phyloP scores from a whole-genome alignment of 2,888 invertebrate genomes.

The Drosophila kuntzei region DNA sequence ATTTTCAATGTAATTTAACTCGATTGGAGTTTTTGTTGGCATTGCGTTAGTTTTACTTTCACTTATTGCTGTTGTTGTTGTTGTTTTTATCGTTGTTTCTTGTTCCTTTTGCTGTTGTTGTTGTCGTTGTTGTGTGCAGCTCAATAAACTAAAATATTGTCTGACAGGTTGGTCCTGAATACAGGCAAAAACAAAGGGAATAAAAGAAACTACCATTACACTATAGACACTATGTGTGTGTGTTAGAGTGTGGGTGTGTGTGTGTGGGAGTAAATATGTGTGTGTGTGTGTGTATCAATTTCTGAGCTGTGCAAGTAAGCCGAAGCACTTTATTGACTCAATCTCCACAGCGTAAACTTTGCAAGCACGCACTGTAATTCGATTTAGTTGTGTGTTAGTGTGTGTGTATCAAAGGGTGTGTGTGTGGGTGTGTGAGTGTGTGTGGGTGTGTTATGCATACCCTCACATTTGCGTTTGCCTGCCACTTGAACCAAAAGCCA shows the following conservation, averaged over 20 bases:
- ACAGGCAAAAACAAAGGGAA: constrained; percentile 40
- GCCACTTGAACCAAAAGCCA: constrained; percentile 63
- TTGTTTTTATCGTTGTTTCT: constrained; percentile 6
- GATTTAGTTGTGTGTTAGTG: constrained; percentile 56
- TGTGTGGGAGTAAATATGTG: constrained; percentile 11
- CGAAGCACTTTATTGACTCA: constrained; percentile 79
- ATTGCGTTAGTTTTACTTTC: constrained; percentile 30
- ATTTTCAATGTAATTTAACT: constrained; percentile 80
- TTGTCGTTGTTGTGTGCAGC: constrained; percentile 30
- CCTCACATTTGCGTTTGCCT: constrained; percentile 41
- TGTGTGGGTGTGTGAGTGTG: constrained; percentile 22
- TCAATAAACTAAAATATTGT: constrained; percentile 57
- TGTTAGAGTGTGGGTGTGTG: constrained; percentile 18
- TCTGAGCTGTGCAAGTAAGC: constrained; percentile 52
- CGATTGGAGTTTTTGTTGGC: constrained; percentile 57
- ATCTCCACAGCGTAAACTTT: constrained; percentile 74
- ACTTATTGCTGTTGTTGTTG: constrained; percentile 22
- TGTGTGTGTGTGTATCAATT: constrained; percentile 68
- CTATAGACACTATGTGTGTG: constrained; percentile 7
- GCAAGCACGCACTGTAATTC: constrained; percentile 66
- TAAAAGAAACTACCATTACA: constrained; percentile 15
- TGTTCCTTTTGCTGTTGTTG: background rate
- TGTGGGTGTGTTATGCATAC: constrained; percentile 59
- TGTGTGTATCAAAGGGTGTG: constrained; percentile 1
- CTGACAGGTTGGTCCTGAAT: constrained; percentile 19